Percentiles rank a stretch among this genome's conserved stretches.
These are phyloP conservation scores for Ochlodes sylvanus DNA, from an alignment of 2,888 invertebrate species.

Conservation along the genomic window DNA sequence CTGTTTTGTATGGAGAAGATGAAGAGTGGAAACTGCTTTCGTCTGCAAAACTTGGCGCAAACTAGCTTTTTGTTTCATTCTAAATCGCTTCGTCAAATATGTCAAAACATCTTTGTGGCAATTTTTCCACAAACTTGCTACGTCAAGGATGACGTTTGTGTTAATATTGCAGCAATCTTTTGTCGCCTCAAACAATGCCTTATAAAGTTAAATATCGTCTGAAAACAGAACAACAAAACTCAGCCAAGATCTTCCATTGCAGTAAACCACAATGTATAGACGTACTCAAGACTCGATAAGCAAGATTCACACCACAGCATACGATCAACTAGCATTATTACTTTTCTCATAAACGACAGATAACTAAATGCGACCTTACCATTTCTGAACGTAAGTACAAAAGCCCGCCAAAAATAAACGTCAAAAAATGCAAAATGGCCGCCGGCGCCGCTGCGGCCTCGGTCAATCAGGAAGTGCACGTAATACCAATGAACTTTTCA, in stretches of 20 bases:
- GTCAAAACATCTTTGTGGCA: no score
- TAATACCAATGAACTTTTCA: slow-evolving; percentile 84
- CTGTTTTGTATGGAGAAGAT: no score
- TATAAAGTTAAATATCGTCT: no score
- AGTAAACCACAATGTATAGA: neutral
- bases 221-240: neutral
- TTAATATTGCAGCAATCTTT: no score
- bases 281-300: slow-evolving; percentile 1
- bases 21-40: no score
- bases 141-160: no score
- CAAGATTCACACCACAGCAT: neutral
- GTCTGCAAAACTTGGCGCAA: no score
- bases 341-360: slow-evolving; percentile 32
- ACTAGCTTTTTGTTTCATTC: no score
- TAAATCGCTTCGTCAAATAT: no score
- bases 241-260: neutral
- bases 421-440: slow-evolving; percentile 79
- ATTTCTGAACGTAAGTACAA: slow-evolving; percentile 60
- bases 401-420: slow-evolving; percentile 81
- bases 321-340: slow-evolving; percentile 6
- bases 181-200: no score
- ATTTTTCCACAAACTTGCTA: no score
- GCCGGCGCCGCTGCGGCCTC: slow-evolving; percentile 67
- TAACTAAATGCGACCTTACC: slow-evolving; percentile 52
- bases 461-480: slow-evolving; percentile 76